Base-by-base conservation (phyloP, 2,888 invertebrate species). In the Caenorhabditis parvicauda region DNA sequence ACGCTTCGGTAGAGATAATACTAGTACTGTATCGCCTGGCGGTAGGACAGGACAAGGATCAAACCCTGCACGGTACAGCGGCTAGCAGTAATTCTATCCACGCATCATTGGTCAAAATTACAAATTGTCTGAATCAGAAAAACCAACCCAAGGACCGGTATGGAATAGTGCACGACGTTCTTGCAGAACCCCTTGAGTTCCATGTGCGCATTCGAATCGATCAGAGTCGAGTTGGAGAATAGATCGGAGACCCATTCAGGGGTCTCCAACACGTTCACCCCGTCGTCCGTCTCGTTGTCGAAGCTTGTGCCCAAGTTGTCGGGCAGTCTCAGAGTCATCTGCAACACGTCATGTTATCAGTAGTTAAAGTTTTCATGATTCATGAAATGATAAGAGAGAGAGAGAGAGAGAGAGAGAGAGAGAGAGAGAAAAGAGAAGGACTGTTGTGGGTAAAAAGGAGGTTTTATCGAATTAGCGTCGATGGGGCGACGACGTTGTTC, bases 291-390 rank as follows among this genome's bases (percentile, higher is more conserved):
- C 9, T n/a, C 25, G 37, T 55, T 63, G 1, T 70, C 73, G 37
- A 73, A 58, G 37, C 63, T 63, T 27, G 73, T 73, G 43, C 69
- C 69, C 49, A 70, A 70, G 38, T 73, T 73, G 54, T 73, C 73
- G 60, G 66, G 65, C 52, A 69, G 67, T 48, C 71, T 57, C 25
- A 73, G 63, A 25, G 73, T 71, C 73, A 73, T 72, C 39, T 38
- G 17, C 6, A 24, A n/a, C 9, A 25, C 14, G 12, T 32, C 6
- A 3, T 7, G 21, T n/a, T 37, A 27, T 12, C 19, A 21, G 32
- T 29, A 46, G 39, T 39, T 22, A 14, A 25, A 19, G 9, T 37
- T 29, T 49, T 55, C 44, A 43, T 48, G 45, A 55, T 47, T 53
- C 29, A 32, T 29, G 39, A 49, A 43, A 45, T 32, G 35, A 29